Evolutionary conservation across 2,888 invertebrate genomes (phyloP).

Genomic region (Synanthedon tipuliformis): DNA sequence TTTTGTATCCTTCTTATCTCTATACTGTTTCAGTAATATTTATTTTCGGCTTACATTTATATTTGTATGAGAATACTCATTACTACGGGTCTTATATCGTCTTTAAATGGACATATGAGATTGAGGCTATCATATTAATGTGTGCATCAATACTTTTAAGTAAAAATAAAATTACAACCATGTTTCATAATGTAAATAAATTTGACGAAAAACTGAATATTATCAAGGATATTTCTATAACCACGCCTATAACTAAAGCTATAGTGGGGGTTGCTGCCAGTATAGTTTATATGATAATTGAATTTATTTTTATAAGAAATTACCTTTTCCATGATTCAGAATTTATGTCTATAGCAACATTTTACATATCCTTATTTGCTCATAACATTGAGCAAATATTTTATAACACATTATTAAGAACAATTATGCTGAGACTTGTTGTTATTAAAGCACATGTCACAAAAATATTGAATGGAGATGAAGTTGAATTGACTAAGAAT

Average conservation of each 20-base stretch:
- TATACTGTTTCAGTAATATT: constrained; percentile 12
- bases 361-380: constrained; percentile 7
- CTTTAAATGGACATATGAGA: constrained; percentile 18
- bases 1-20: constrained; percentile 12
- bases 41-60: constrained; percentile 9
- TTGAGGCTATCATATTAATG: constrained; percentile 27
- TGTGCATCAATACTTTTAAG: constrained; percentile 18
- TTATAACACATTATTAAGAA: constrained; percentile 25
- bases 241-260: constrained; percentile 13
- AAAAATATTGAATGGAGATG: constrained; percentile 19
- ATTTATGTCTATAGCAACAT: not conserved
- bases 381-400: constrained; percentile 40
- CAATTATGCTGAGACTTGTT: constrained; percentile 26
- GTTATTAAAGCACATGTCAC: constrained; percentile 34
- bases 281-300: not conserved
- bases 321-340: not conserved
- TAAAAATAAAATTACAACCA: constrained; percentile 19
- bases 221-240: constrained; percentile 17
- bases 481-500: constrained; percentile 7
- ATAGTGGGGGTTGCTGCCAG: constrained; percentile 12
- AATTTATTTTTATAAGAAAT: not conserved
- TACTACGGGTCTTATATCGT: constrained; percentile 14
- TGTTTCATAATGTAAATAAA: constrained; percentile 24
- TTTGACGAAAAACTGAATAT: constrained; percentile 37
- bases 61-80: constrained; percentile 4